Conservation (phyloP, 2,797 vertebrate genomes). For the Acipenser oxyrinchus region DNA sequence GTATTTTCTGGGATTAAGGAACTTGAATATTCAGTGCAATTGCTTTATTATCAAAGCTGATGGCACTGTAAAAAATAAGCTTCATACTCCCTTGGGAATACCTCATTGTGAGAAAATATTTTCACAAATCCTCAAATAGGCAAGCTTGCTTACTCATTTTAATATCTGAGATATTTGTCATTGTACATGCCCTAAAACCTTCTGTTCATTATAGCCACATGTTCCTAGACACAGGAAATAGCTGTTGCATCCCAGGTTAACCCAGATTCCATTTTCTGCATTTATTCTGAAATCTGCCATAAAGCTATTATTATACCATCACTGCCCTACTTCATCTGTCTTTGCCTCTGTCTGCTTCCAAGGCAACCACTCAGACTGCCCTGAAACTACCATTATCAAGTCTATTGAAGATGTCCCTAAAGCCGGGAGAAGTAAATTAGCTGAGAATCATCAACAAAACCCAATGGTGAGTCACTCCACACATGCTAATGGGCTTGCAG, state of each 20-base stretch:
- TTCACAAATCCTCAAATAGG: no score
- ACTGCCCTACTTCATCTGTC: constrained; percentile 10
- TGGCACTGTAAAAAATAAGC: no score
- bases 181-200: neutral
- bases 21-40: no score
- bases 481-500: constrained; percentile 1
- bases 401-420: constrained; percentile 9
- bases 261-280: constrained; percentile 3
- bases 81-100: no score
- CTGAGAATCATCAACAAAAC: constrained; percentile 3
- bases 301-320: constrained; percentile 3
- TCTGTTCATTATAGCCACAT: neutral
- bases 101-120: no score
- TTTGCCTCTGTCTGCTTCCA: constrained; percentile 5
- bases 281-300: constrained; percentile 2
- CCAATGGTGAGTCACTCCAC: neutral
- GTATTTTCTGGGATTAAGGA: no score
- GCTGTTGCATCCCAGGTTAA: neutral
- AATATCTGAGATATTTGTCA: neutral
- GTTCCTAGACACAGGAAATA: neutral
- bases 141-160: neutral
- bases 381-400: constrained; percentile 8
- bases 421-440: constrained; percentile 6
- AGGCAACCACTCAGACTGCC: constrained; percentile 8
- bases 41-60: no score